phyloP scores from a whole-genome alignment of 2,888 invertebrate species.

The Octonoba sinensis region DNA sequence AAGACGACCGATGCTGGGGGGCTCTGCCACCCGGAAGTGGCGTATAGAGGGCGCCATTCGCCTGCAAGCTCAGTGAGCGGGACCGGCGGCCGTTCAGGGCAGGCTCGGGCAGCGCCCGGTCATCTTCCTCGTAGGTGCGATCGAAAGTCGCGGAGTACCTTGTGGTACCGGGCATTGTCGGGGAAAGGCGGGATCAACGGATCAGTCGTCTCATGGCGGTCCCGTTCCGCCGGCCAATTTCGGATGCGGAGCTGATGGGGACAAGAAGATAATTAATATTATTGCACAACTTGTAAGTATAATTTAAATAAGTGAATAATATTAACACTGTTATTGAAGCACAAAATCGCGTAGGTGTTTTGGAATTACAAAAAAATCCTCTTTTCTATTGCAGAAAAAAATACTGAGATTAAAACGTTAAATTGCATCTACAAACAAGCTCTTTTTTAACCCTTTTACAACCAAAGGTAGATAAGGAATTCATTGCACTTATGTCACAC shows the following conservation, averaged over 20 bases:
- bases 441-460: no score
- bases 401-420: no score
- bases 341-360: neutral
- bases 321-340: neutral
- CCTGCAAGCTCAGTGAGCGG: slow-evolving; percentile 50
- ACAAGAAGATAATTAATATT: neutral
- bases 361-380: no score
- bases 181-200: neutral
- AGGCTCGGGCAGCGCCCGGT: neutral
- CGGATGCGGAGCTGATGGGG: slow-evolving; percentile 2
- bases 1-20: slow-evolving; percentile 51
- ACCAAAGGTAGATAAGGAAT: no score
- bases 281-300: no score
- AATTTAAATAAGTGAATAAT: neutral
- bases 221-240: neutral
- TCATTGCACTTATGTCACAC: no score
- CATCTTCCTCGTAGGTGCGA: slow-evolving; percentile 64
- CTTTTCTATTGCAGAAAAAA: no score
- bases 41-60: slow-evolving; percentile 29
- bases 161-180: slow-evolving; percentile 66
- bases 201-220: neutral
- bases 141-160: slow-evolving; percentile 66
- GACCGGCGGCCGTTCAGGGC: slow-evolving; percentile 29
- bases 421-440: no score
- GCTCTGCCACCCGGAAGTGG: slow-evolving; percentile 38